Conservation (phyloP, 2,113 vertebrate species). For the Burhinus oedicnemus region DNA sequence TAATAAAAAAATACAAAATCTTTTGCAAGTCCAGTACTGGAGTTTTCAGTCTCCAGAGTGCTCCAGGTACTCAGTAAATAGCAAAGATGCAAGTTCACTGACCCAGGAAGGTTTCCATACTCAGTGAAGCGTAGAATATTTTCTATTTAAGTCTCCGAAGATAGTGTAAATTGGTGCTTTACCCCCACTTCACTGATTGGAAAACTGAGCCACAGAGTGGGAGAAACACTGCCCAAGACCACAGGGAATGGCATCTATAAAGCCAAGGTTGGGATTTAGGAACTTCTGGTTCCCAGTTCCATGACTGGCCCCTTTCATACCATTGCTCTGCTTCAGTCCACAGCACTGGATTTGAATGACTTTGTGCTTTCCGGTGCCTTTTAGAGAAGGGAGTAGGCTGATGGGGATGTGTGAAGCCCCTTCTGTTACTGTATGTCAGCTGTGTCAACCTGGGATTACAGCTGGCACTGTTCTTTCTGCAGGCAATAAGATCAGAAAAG, state of each 20-base stretch:
- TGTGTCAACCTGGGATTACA: conserved; percentile 28
- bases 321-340: neutral
- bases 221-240: neutral
- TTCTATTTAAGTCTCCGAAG: neutral
- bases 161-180: neutral
- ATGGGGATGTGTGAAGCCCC: neutral
- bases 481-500: conserved; percentile 42
- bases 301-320: neutral
- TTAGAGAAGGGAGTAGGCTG: conserved; percentile 3
- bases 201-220: neutral
- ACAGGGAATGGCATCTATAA: neutral
- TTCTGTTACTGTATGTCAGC: conserved; percentile 39
- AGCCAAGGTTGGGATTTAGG: neutral
- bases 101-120: neutral
- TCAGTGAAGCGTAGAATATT: neutral
- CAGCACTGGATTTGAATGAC: neutral
- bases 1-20: neutral
- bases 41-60: neutral
- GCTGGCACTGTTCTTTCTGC: conserved; percentile 31
- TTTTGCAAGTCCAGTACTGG: neutral
- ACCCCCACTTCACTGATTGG: neutral
- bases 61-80: neutral
- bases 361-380: neutral
- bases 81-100: neutral
- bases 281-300: neutral